These are phyloP conservation scores for Cynaeus angustus DNA, from an alignment of 2,888 invertebrate species.

Conservation along the genomic window DNA sequence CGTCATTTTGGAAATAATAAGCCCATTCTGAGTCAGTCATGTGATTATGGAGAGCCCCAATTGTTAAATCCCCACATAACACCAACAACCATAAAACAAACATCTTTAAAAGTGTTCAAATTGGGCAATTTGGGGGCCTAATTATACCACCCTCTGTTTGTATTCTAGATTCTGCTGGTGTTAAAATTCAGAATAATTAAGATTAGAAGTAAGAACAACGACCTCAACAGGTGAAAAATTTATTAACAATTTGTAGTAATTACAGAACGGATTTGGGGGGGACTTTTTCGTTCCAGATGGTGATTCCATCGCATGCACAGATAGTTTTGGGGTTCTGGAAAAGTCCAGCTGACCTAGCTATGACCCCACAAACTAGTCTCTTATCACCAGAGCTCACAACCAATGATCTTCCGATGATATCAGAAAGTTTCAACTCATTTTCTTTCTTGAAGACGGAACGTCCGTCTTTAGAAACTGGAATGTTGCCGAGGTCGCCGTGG, in stretches of 20 bases:
- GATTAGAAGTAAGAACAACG: slow-evolving; percentile 43
- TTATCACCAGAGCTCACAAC: slow-evolving; percentile 77
- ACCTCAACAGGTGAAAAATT: slow-evolving; percentile 32
- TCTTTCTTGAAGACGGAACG: slow-evolving; percentile 79
- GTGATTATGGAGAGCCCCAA: slow-evolving; percentile 65
- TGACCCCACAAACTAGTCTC: slow-evolving; percentile 86
- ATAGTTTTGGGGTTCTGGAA: slow-evolving; percentile 91
- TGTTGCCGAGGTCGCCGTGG: slow-evolving; percentile 80
- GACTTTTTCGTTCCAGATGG: slow-evolving; percentile 87
- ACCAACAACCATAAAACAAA: neutral
- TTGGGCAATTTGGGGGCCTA: slow-evolving; percentile 5
- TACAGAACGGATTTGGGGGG: slow-evolving; percentile 55
- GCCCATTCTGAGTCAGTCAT: slow-evolving; percentile 70
- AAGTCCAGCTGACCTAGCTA: slow-evolving; percentile 90
- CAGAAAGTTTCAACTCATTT: slow-evolving; percentile 79
- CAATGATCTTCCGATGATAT: slow-evolving; percentile 86
- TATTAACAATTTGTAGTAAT: slow-evolving; percentile 23
- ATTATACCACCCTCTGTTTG: slow-evolving; percentile 27
- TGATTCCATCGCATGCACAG: slow-evolving; percentile 92
- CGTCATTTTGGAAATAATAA: slow-evolving; percentile 70
- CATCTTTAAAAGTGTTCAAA: slow-evolving; percentile 15
- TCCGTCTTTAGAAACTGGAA: slow-evolving; percentile 77
- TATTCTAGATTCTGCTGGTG: slow-evolving; percentile 29
- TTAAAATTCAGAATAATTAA: slow-evolving; percentile 35
- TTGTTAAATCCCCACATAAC: too few relatives aligned